phyloP scores from a whole-genome alignment of 2,888 invertebrate genomes.

The Ochropacha duplaris region DNA sequence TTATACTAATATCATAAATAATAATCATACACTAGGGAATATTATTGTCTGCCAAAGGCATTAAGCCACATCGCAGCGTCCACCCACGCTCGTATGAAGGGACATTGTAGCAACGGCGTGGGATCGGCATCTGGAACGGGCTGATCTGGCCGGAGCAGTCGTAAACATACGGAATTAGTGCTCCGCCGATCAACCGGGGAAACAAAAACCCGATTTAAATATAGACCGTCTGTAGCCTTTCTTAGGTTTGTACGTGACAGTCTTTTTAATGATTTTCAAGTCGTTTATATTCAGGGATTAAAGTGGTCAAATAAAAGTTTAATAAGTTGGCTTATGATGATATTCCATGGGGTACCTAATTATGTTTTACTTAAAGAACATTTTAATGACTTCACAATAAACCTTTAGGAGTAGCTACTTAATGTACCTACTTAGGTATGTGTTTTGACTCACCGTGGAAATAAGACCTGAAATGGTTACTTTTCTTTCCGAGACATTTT shows the following conservation, averaged over 20 bases:
- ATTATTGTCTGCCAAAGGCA: neutral
- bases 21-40: neutral
- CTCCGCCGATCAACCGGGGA: conserved; percentile 60
- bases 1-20: neutral
- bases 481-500: neutral
- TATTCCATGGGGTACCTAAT: too few relatives aligned
- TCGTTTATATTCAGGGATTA: too few relatives aligned
- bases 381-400: too few relatives aligned
- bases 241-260: conserved; percentile 2
- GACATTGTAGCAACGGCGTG: conserved; percentile 56
- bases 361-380: too few relatives aligned
- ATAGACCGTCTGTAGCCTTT: conserved; percentile 43
- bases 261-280: neutral
- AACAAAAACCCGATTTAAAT: conserved; percentile 70
- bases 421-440: too few relatives aligned
- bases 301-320: too few relatives aligned
- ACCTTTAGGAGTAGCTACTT: too few relatives aligned
- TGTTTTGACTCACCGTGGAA: too few relatives aligned
- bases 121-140: conserved; percentile 71
- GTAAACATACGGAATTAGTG: conserved; percentile 77
- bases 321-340: too few relatives aligned
- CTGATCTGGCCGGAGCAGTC: conserved; percentile 60
- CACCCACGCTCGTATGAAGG: conserved; percentile 48
- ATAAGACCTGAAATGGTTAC: too few relatives aligned
- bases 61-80: conserved; percentile 11